Conservation (phyloP, 2,113 vertebrate genomes). For the Chionodraco myersi region DNA sequence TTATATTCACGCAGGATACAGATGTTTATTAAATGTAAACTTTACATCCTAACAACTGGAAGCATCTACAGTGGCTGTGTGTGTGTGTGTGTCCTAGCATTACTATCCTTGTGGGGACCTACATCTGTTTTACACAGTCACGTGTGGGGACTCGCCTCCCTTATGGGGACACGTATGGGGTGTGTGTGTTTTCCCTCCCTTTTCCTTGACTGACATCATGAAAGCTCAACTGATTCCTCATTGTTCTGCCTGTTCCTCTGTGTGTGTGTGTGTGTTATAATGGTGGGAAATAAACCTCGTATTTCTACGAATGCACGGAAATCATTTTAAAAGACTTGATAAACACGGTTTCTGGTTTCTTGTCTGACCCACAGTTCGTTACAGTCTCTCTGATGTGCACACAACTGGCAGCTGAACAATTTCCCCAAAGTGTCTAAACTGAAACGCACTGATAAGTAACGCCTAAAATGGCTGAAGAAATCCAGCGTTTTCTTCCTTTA, state of each 20-base stretch:
- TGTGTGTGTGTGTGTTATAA: not conserved
- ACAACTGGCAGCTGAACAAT: slow-evolving; percentile 15
- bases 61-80: slow-evolving; percentile 69
- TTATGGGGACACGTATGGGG: not conserved
- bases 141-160: too few species aligned
- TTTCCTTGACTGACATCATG: not conserved
- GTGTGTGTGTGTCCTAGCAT: slow-evolving; percentile 13
- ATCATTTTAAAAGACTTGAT: not conserved
- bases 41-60: slow-evolving; percentile 72
- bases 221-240: not conserved
- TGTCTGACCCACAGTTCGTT: not conserved
- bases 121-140: too few species aligned
- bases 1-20: slow-evolving; percentile 53
- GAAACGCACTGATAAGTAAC: not conserved
- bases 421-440: not conserved
- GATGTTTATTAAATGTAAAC: slow-evolving; percentile 68
- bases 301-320: not conserved
- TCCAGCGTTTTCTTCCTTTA: not conserved
- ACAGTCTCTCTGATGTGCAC: slow-evolving; percentile 13
- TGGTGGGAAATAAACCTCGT: not conserved
- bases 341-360: not conserved
- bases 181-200: slow-evolving; percentile 5
- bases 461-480: not conserved
- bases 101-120: too few species aligned
- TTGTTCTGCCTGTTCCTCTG: too few species aligned